A percentile compares a stretch with the other conserved stretches of the same genome.
Evolutionary conservation across 2,888 invertebrate genomes (phyloP).

Genomic region (Archips crataeganus): DNA sequence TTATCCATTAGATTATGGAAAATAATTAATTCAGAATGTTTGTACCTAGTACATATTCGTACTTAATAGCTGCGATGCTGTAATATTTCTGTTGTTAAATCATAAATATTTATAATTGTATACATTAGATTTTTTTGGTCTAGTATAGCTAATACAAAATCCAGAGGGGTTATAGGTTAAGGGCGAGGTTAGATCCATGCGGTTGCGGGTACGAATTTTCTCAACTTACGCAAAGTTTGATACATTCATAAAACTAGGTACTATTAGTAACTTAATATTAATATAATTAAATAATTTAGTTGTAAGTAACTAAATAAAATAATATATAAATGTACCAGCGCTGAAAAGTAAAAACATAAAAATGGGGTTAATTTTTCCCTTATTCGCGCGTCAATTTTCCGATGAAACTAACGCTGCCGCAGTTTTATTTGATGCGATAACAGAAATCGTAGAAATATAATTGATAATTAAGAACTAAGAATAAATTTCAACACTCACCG

Average conservation of each 20-base stretch:
- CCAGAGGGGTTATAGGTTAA: not conserved
- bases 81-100: not conserved
- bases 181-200: slow-evolving; percentile 7
- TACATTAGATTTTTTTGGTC: no score
- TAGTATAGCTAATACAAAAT: not conserved
- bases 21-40: no score
- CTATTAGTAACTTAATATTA: no score
- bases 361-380: not conserved
- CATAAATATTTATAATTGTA: not conserved
- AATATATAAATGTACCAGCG: not conserved
- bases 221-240: slow-evolving; percentile 1
- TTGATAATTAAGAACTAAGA: not conserved
- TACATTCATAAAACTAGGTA: not conserved
- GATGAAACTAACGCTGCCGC: not conserved
- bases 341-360: not conserved
- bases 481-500: slow-evolving; percentile 65
- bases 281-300: no score
- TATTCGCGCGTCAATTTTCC: not conserved
- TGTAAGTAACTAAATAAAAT: no score
- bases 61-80: no score
- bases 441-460: not conserved
- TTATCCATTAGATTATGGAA: not conserved
- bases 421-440: not conserved
- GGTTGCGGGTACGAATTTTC: not conserved
- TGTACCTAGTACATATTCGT: no score